Base-by-base conservation (phyloP, 2,113 vertebrate species). In the Lophochroa leadbeateri region DNA sequence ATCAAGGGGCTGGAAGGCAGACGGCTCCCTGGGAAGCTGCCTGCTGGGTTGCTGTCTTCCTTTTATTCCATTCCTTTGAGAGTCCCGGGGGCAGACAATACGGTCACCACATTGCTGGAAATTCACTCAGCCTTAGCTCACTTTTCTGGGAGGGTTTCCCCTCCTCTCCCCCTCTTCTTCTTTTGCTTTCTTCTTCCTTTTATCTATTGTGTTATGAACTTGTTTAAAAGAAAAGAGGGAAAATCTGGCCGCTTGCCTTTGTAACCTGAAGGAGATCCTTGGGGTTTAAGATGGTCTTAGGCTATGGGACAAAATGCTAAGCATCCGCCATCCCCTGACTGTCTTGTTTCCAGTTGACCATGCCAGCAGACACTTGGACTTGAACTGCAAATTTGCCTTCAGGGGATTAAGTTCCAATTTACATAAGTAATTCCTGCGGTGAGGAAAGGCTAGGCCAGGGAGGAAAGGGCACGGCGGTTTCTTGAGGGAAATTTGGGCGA, bases 321-420 rank as follows among this genome's bases (percentile, higher is more conserved):
- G 65, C 69, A 70, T 46, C 86, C 71, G 6, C 69, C 57, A 3
- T 55, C 55, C 82, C 65, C 68, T 46, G 78, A 61, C 7, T 10
- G 41, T 20, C 74, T 35, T 57, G 90, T 58, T 85, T 90, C 94
- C 86, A 81, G 46, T 92, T 89, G 95, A 78, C 92, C 69, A 13
- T 43, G 91, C 71, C 19, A 55, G 65, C 77, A 74, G 85, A 46
- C 88, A 94, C 96, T 97, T 96, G 96, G 96, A 96, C 96, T 97
- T 97, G 96, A 96, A 94, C 96, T 92, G 92, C 69, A 60, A 88
- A 71, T 92, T 95, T 95, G 92, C 96, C 94, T 97, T 96, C 35
- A 55, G 89, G 91, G 96, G 96, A 96, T 97, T 96, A 96, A 88
- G 57, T 93, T 83, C 92, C 90, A 50, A 96, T 97, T 96, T 96